These are phyloP conservation scores for Idaea biselata DNA, from an alignment of 2,888 invertebrate species.

Conservation along the genomic window DNA sequence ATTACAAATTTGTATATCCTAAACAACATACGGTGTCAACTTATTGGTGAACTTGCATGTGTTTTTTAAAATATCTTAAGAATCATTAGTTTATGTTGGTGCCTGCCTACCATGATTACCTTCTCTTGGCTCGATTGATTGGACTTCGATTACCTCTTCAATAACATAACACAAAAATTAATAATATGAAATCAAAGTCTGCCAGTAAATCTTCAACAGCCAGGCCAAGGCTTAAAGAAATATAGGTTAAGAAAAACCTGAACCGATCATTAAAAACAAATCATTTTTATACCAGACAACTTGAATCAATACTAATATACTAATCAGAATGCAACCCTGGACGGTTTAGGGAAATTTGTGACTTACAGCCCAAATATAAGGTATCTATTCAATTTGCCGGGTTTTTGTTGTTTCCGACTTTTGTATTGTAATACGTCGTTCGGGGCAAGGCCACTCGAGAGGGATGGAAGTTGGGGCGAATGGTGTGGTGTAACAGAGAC, in stretches of 20 bases:
- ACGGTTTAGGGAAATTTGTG: slow-evolving; percentile 30
- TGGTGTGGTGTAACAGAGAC: slow-evolving; percentile 40
- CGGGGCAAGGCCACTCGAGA: slow-evolving; percentile 64
- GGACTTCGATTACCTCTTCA: not conserved
- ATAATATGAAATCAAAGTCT: slow-evolving; percentile 19
- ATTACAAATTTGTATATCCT: too few relatives aligned
- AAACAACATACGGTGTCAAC: too few relatives aligned
- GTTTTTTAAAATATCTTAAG: too few relatives aligned
- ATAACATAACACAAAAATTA: not conserved
- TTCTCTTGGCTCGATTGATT: not conserved
- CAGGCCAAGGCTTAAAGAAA: slow-evolving; percentile 55
- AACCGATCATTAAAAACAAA: slow-evolving; percentile 62
- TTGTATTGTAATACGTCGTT: slow-evolving; percentile 62
- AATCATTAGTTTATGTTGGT: too few relatives aligned
- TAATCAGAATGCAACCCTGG: slow-evolving; percentile 46
- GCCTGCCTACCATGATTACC: not conserved
- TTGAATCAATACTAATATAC: slow-evolving; percentile 52
- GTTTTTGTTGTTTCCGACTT: slow-evolving; percentile 63
- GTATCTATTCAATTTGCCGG: slow-evolving; percentile 56
- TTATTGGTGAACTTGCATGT: too few relatives aligned
- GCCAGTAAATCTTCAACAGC: slow-evolving; percentile 27
- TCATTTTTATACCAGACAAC: slow-evolving; percentile 47
- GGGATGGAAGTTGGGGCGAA: slow-evolving; percentile 39
- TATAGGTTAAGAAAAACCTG: slow-evolving; percentile 58
- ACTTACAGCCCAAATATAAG: slow-evolving; percentile 40